A percentile compares a stretch with the other conserved stretches of the same genome.
Conservation (phyloP, 2,888 invertebrate species). For the Drosophila quasianomalipes region DNA sequence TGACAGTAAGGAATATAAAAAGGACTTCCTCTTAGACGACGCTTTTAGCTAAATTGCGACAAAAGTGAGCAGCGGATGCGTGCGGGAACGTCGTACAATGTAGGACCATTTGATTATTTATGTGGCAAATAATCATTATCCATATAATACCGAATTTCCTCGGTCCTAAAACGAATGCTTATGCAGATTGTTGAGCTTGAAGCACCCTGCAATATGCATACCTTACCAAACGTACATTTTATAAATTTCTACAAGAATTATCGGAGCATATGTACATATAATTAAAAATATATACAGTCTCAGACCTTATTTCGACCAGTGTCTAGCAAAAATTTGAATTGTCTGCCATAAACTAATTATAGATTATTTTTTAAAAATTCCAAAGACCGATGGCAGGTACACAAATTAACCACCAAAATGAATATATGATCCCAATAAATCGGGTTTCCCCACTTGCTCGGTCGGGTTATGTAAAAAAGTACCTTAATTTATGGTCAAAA, state of each 20-base stretch:
- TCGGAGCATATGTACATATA: neutral
- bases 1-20: slow-evolving; percentile 64
- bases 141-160: neutral
- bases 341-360: too few species aligned
- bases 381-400: too few species aligned
- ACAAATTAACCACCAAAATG: too few species aligned
- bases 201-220: neutral
- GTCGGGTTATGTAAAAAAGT: too few species aligned
- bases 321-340: too few species aligned
- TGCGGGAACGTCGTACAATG: neutral
- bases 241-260: neutral
- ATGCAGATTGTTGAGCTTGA: neutral
- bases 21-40: slow-evolving; percentile 78
- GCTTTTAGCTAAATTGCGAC: slow-evolving; percentile 81
- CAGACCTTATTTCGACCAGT: too few species aligned
- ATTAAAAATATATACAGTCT: neutral
- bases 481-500: too few species aligned
- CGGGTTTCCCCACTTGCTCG: too few species aligned
- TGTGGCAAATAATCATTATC: neutral
- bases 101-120: neutral
- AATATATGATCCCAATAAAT: too few species aligned
- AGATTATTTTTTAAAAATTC: too few species aligned
- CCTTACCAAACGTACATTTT: neutral
- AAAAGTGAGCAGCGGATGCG: slow-evolving; percentile 70
- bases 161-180: neutral